These are phyloP conservation scores for Cataglyphis cursor DNA, from an alignment of 2,888 invertebrate species.

Conservation along the genomic window DNA sequence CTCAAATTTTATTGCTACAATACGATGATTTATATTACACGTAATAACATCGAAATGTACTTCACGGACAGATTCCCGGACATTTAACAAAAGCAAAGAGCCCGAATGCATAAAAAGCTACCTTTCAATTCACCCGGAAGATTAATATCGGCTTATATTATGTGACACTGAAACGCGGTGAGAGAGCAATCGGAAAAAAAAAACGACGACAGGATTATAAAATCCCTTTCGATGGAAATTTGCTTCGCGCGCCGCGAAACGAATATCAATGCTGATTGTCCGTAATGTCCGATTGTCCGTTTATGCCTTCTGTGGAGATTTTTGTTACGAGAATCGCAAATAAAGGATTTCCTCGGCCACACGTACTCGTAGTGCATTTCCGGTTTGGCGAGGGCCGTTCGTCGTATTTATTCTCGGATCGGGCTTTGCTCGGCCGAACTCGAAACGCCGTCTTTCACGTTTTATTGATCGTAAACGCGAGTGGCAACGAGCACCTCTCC, in stretches of 20 bases:
- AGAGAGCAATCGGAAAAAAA: background rate
- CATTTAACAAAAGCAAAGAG: constrained; percentile 28
- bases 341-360: background rate
- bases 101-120: background rate
- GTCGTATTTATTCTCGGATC: constrained; percentile 41
- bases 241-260: constrained; percentile 23
- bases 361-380: constrained; percentile 16
- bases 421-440: constrained; percentile 7
- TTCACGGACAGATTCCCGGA: background rate
- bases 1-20: background rate
- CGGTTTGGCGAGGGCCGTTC: constrained; percentile 7
- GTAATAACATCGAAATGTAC: background rate
- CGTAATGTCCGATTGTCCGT: constrained; percentile 4
- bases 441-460: constrained; percentile 40
- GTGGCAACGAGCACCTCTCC: constrained; percentile 7
- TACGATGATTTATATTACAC: background rate
- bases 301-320: constrained; percentile 14
- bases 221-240: constrained; percentile 35
- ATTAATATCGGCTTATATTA: constrained; percentile 12
- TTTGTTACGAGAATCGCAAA: constrained; percentile 29
- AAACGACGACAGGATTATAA: constrained; percentile 20
- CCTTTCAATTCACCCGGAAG: constrained; percentile 27
- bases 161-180: constrained; percentile 12
- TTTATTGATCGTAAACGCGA: constrained; percentile 56
- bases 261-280: constrained; percentile 49